Conservation (phyloP, 2,113 vertebrate species). For the Pterophyllum scalare region DNA sequence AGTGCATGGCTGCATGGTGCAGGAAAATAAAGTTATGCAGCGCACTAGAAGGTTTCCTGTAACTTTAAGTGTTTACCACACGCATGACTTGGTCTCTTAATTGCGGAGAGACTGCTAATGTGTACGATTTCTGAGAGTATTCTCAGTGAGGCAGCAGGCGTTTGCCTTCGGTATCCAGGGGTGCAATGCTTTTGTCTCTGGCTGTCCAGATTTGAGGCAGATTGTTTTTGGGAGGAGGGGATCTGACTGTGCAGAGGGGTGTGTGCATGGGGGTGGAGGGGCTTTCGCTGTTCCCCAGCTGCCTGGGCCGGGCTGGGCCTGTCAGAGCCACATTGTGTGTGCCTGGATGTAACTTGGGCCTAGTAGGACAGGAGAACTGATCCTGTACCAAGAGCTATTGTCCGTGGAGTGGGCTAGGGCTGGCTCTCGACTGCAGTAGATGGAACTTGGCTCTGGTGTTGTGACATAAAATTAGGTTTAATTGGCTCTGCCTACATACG, state of each 20-base stretch:
- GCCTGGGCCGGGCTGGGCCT: neutral
- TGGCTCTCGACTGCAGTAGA: constrained; percentile 19
- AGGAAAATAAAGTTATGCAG: neutral
- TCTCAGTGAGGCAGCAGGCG: constrained; percentile 33
- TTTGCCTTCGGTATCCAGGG: constrained; percentile 23
- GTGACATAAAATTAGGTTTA: constrained; percentile 39
- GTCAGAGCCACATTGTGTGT: constrained; percentile 29
- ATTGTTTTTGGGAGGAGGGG: constrained; percentile 43
- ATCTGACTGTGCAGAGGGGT: constrained; percentile 24
- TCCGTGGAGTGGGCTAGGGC: constrained; percentile 48
- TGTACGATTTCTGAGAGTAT: neutral
- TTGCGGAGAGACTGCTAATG: neutral
- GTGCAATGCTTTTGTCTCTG: constrained; percentile 38
- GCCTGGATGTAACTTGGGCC: constrained; percentile 49
- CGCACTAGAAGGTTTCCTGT: neutral
- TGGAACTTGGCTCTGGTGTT: constrained; percentile 25
- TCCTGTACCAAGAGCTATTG: constrained; percentile 45
- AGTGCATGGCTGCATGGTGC: neutral
- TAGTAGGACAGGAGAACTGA: constrained; percentile 23
- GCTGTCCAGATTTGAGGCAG: constrained; percentile 23
- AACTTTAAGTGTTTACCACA: neutral
- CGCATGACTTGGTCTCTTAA: neutral
- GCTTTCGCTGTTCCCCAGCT: constrained; percentile 1
- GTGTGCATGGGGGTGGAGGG: neutral
- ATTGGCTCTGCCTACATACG: constrained; percentile 41